Base-by-base conservation (phyloP, 2,113 vertebrate genomes). In the Sakesphorus luctuosus region DNA sequence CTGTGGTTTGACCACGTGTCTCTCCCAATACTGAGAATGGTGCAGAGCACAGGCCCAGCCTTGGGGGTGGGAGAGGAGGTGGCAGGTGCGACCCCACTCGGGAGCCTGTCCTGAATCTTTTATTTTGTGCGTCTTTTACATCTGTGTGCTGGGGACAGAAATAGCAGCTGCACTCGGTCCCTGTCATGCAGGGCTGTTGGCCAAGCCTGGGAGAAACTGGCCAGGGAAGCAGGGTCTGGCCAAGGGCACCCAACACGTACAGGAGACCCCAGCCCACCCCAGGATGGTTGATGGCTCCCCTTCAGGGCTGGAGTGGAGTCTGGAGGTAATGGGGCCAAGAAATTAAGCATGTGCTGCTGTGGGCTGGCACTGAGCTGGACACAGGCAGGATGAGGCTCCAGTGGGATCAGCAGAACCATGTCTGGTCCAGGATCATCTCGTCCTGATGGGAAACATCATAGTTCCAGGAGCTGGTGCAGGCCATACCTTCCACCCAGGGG, bases 161-260 rank as follows among this genome's bases (percentile, higher is more conserved):
- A 73, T 24, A 83, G n/a, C 69, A 47, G 36, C 46, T 56, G 49
- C 5, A 11, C 66, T 79, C 74, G 66, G 53, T 21, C 19, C 28
- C 31, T 44, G 28, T 36, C n/a, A 6, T 0, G 0, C 0, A 0
- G 25, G 24, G 38, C 19, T 43, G 43, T 35, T 29, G 61, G 31
- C 24, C 44, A 35, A 55, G 14, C 8, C 23, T 0, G 1, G 62
- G 38, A 68, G 19, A 2, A 9, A 18, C 20, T 1, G 0, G 29
- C 13, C 3, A 3, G 3, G 7, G 29, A 6, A 73, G 24, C 1
- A 1, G 49, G 29, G 65, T 23, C 77, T 38, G 43, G 21, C 3
- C 0, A 0, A 62, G 52, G 26, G 29, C 13, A 38, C 6, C n/a
- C 63, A 21, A 23, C 11, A 13, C 8, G 1, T 4, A 11, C 3